Evolutionary conservation across 2,113 vertebrate genomes (phyloP).

Genomic region (Petromus typicus): DNA sequence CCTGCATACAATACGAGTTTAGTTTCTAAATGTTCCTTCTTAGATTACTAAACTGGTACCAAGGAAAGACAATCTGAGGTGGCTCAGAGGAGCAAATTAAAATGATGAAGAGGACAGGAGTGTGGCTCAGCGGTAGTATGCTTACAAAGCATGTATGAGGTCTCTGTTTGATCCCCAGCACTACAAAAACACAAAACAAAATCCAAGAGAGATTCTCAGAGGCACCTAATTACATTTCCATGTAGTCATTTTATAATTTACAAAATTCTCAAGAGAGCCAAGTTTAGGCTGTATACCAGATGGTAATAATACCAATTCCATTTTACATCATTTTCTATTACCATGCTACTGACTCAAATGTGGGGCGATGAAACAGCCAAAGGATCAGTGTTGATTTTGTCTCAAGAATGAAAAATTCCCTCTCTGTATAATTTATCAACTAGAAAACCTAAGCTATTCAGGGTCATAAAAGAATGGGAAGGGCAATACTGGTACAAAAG

Average conservation of each 20-base stretch:
- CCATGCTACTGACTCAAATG: not conserved
- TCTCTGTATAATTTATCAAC: not conserved
- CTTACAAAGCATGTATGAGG: not conserved
- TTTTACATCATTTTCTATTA: constrained; percentile 28
- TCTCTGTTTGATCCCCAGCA: not conserved
- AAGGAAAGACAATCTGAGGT: not conserved
- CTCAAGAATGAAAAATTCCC: not conserved
- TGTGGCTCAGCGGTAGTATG: not conserved
- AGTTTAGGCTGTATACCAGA: not conserved
- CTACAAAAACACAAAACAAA: not conserved
- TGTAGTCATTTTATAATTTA: constrained; percentile 19
- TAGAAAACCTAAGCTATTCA: not conserved
- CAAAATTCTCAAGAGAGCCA: constrained; percentile 3
- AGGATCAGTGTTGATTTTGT: not conserved
- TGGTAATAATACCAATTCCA: not conserved
- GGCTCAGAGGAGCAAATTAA: not conserved
- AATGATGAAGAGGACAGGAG: not conserved
- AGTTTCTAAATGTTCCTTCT: not conserved
- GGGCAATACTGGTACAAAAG: not conserved
- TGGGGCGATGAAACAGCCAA: not conserved
- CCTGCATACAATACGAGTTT: not conserved
- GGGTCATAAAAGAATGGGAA: not conserved
- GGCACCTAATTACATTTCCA: not conserved
- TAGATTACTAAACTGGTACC: not conserved
- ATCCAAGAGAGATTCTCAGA: not conserved